Conservation (phyloP, 2,113 vertebrate species). For the Hippoglossus stenolepis region DNA sequence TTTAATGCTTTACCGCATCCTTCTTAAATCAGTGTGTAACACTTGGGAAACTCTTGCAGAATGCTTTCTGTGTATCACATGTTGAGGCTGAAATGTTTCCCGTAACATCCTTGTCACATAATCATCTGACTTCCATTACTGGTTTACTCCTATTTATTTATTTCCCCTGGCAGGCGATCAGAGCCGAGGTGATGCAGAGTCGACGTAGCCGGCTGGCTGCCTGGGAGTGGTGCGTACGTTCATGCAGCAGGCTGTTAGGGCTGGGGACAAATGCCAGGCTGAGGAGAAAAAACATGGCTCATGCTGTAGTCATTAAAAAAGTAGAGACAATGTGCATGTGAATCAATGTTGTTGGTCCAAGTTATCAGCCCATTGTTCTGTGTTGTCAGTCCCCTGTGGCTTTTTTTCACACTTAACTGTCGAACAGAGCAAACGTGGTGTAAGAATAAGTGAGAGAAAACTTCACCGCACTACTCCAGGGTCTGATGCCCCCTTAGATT, state of each 20-base stretch:
- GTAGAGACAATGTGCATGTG: not conserved
- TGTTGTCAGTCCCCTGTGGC: not conserved
- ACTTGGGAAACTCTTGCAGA: not conserved
- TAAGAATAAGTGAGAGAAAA: not conserved
- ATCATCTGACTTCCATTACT: constrained; percentile 72
- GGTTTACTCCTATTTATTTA: constrained; percentile 64
- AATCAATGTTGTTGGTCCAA: not conserved
- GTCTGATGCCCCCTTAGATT: not conserved
- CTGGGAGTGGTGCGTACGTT: constrained; percentile 21
- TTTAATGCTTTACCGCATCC: not conserved
- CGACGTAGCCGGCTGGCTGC: constrained; percentile 7
- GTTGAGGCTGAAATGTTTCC: constrained; percentile 30
- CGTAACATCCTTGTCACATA: constrained; percentile 59
- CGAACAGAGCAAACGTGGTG: not conserved
- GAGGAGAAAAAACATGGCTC: not conserved
- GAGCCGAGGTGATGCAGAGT: constrained; percentile 53
- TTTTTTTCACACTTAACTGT: not conserved
- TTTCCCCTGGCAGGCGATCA: constrained; percentile 63
- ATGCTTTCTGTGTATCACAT: constrained; percentile 54
- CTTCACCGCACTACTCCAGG: not conserved
- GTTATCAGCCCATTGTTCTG: no score
- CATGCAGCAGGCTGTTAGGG: not conserved
- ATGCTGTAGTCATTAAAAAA: constrained; percentile 8
- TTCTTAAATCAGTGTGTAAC: not conserved
- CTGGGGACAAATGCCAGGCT: constrained; percentile 16